These are phyloP conservation scores for Eurystomus gularis DNA, from an alignment of 2,113 vertebrate species.

Conservation along the genomic window DNA sequence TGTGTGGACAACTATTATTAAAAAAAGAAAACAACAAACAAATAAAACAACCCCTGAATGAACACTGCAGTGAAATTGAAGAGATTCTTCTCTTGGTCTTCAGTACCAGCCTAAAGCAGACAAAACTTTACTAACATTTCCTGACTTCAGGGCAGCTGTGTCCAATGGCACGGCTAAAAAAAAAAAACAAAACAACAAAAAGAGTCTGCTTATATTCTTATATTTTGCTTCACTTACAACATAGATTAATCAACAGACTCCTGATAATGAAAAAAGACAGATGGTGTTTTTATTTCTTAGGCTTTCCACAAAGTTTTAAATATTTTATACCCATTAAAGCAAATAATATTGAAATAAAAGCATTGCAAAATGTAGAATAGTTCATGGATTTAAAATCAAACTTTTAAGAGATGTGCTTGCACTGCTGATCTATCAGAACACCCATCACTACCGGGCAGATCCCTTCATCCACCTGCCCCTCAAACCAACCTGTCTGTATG, in stretches of 20 bases:
- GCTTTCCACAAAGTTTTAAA: not conserved
- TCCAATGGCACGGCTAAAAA: not conserved
- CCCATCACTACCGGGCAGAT: fast-evolving
- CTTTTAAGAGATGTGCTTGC: not conserved
- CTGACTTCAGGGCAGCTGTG: not conserved
- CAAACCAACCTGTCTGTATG: too few species aligned
- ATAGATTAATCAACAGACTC: not conserved
- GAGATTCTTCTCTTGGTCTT: not conserved
- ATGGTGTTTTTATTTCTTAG: not conserved
- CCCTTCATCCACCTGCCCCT: not conserved
- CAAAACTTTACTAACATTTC: not conserved
- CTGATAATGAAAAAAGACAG: not conserved
- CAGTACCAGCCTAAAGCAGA: not conserved
- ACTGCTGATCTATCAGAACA: not conserved
- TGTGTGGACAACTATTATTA: not conserved
- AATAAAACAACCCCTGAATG: not conserved
- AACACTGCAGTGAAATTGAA: not conserved
- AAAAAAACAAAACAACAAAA: not conserved
- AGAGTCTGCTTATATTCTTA: not conserved
- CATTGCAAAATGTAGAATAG: not conserved
- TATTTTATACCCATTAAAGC: not conserved
- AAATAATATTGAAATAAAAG: not conserved
- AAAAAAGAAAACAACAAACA: not conserved
- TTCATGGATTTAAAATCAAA: not conserved
- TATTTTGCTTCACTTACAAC: not conserved